phyloP scores from a whole-genome alignment of 1,140 invertebrate species.

The Euura lappo region DNA sequence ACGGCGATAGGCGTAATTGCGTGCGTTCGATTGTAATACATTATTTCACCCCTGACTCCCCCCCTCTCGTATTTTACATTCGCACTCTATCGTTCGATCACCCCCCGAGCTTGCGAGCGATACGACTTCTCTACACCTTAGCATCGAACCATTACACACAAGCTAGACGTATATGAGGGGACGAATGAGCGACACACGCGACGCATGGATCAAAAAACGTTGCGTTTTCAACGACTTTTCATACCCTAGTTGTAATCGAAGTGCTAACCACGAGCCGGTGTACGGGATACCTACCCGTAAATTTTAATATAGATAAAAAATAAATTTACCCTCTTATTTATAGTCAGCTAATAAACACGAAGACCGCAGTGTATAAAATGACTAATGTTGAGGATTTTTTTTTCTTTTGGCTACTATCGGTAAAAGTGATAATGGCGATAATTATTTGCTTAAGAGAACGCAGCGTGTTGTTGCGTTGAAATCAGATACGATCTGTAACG shows the following conservation, averaged over 20 bases:
- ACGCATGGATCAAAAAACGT: neutral
- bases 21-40: constrained; percentile 43
- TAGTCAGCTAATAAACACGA: too few relatives aligned
- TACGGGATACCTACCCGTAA: too few relatives aligned
- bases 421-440: constrained; percentile 3
- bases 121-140: constrained; percentile 1
- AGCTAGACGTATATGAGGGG: too few relatives aligned
- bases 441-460: neutral
- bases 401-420: neutral
- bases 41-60: constrained; percentile 19
- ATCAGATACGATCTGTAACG: neutral
- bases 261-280: too few relatives aligned
- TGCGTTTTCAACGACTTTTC: neutral
- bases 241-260: too few relatives aligned
- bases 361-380: too few relatives aligned
- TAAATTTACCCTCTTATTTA: too few relatives aligned
- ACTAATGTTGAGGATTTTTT: too few relatives aligned
- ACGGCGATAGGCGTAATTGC: constrained; percentile 42
- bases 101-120: constrained; percentile 22
- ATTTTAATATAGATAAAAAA: too few relatives aligned
- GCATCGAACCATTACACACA: neutral
- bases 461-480: constrained; percentile 1
- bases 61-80: constrained; percentile 22
- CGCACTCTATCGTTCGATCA: constrained; percentile 28
- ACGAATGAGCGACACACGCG: neutral